Conservation (phyloP, 2,113 vertebrate species). For the Cephalophus harveyi region DNA sequence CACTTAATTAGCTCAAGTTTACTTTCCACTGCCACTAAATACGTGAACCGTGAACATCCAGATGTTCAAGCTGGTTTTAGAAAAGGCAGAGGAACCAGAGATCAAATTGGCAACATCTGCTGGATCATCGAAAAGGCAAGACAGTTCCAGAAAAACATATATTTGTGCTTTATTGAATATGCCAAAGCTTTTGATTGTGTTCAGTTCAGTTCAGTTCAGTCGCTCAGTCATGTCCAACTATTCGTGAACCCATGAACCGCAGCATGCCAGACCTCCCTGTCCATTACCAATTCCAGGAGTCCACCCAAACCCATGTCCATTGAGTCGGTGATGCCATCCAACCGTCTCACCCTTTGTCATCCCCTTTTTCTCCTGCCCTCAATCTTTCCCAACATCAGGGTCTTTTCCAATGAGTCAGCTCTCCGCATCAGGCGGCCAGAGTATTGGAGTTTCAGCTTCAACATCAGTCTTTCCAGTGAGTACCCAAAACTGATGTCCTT, state of each 20-base stretch:
- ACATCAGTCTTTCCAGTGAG: neutral
- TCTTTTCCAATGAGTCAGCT: neutral
- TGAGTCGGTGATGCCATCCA: fast-evolving
- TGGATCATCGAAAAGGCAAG: neutral
- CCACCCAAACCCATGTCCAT: neutral
- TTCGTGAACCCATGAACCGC: fast-evolving
- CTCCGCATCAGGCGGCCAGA: fast-evolving
- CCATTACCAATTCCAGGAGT: neutral
- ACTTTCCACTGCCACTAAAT: neutral
- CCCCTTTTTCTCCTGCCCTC: neutral
- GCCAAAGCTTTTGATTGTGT: neutral
- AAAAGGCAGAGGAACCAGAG: neutral
- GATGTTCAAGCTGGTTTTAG: neutral
- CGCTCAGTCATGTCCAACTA: fast-evolving
- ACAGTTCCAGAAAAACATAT: neutral
- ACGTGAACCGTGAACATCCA: fast-evolving
- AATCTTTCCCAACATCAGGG: neutral
- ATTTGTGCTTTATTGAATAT: neutral
- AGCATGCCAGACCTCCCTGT: neutral
- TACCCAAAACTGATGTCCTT: too few species aligned
- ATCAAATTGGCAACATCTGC: neutral
- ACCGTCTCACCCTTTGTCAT: neutral
- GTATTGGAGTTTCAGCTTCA: neutral
- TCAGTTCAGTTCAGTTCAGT: neutral
- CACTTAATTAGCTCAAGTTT: neutral